Conservation (phyloP, 2,797 vertebrate species). For the Carapus acus region DNA sequence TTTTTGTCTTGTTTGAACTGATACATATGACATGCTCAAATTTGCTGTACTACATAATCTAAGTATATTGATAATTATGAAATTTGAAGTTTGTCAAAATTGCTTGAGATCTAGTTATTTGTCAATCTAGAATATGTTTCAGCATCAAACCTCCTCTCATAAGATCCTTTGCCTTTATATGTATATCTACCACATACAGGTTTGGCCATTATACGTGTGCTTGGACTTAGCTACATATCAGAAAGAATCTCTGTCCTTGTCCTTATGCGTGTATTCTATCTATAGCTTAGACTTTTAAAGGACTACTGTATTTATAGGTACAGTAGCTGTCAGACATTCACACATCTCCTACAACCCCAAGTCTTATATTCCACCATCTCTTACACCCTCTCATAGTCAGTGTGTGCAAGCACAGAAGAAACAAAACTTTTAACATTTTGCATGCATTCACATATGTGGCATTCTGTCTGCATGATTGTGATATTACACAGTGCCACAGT, state of each 20-base stretch:
- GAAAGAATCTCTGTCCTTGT: slow-evolving; percentile 4
- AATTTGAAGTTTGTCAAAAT: too few species aligned
- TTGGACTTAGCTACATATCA: background rate
- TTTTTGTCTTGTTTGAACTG: too few species aligned
- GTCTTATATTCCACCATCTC: slow-evolving; percentile 33
- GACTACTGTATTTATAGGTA: slow-evolving; percentile 57
- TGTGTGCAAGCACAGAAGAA: slow-evolving; percentile 14
- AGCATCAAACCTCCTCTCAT: too few species aligned
- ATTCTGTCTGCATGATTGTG: slow-evolving; percentile 6
- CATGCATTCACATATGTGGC: slow-evolving; percentile 5
- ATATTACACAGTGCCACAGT: slow-evolving; percentile 22
- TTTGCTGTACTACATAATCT: too few species aligned
- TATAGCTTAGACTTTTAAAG: slow-evolving; percentile 60
- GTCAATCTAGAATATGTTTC: too few species aligned
- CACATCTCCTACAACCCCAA: slow-evolving; percentile 14
- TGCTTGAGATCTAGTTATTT: too few species aligned
- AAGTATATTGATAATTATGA: too few species aligned
- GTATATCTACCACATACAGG: background rate
- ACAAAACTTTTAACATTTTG: background rate
- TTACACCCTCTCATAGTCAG: slow-evolving; percentile 28
- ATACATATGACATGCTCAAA: too few species aligned
- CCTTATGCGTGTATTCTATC: slow-evolving; percentile 41
- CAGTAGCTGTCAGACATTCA: slow-evolving; percentile 25
- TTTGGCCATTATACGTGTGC: background rate
- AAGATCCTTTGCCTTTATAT: background rate